Evolutionary conservation across 2,888 invertebrate genomes (phyloP), one percentile per base, ranked within the genome.

Genomic region (Onthophagus sagittarius): DNA sequence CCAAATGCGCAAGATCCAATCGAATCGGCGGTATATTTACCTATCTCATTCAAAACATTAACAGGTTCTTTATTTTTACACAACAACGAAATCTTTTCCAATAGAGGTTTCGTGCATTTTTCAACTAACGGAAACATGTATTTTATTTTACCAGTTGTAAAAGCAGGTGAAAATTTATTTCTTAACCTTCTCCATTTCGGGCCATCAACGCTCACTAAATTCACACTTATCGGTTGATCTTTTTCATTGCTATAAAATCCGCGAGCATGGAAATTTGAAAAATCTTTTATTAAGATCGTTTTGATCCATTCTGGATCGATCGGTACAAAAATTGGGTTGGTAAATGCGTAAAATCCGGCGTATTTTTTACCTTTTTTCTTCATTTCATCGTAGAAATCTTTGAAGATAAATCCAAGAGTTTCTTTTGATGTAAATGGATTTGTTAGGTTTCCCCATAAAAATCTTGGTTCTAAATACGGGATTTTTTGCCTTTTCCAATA

Each of bases 121-220:
- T n/a, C 3, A n/a, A 76, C 11, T 6, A 0, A 85, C 84, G 63
- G 15, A 77, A 89, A 90, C 88, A 91, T 89, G 0, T 83, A 85
- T 80, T 89, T 91, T 65, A 92, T 82, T 81, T 90, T 91, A 4
- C 88, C 89, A 0, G 90, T 86, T 0, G 91, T 88, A 78, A 92
- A 75, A 2, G 71, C 67, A 0, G 71, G 71, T 5, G 75, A 63
- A 39, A 70, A 69, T 65, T 70, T 73, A n/a, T 69, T 9, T 14
- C 75, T 69, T 70, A 75, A 64, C 0, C n/a, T 53, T 39, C 70
- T 69, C 73, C 75, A 75, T 14, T 53, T 71, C 6, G 63, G 39
- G 5, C 75, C 75, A 7, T 71, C 72, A 3, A 73, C 14, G 0
- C 71, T 71, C 15, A 73, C 67, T 0, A 75, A 15, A 63, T 71